A percentile compares a stretch with the other conserved stretches of the same genome.
Conservation (phyloP, 2,888 invertebrate genomes). For the Polydrusus tereticollis region DNA sequence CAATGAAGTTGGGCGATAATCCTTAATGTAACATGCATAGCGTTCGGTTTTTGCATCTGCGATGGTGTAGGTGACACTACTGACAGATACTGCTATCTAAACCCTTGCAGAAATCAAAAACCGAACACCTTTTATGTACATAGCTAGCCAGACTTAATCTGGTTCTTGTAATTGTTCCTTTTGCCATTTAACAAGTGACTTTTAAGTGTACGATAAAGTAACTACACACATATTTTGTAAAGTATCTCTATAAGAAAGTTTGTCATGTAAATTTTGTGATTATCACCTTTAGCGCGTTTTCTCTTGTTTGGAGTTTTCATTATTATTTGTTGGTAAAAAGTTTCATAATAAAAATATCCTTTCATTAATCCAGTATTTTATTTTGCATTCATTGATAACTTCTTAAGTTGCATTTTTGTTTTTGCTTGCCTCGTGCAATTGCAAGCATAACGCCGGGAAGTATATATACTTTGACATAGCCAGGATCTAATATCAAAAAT, state of each 20-base stretch:
- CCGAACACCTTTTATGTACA: background rate
- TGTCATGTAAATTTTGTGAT: slow-evolving; percentile 36
- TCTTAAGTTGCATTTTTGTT: too few species aligned
- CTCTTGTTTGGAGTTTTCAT: background rate
- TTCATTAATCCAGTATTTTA: slow-evolving; percentile 12
- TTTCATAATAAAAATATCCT: slow-evolving; percentile 43
- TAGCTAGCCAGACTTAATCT: background rate
- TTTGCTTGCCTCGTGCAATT: too few species aligned
- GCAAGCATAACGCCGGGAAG: too few species aligned
- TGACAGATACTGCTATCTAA: too few species aligned
- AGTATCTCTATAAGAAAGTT: slow-evolving; percentile 24
- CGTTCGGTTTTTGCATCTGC: too few species aligned
- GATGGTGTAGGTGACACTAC: too few species aligned
- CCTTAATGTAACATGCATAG: too few species aligned
- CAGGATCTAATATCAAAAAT: too few species aligned
- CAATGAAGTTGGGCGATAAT: slow-evolving; percentile 4
- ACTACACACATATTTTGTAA: slow-evolving; percentile 11
- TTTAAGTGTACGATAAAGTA: slow-evolving; percentile 15
- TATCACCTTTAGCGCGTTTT: slow-evolving; percentile 10
- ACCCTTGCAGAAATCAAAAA: too few species aligned
- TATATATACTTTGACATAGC: too few species aligned
- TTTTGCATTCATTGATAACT: background rate
- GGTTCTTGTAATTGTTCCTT: slow-evolving; percentile 1
- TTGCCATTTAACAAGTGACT: background rate
- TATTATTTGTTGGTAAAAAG: slow-evolving; percentile 33